Evolutionary conservation across 2,888 invertebrate species (phyloP).

Genomic region (Laspeyria flexula): DNA sequence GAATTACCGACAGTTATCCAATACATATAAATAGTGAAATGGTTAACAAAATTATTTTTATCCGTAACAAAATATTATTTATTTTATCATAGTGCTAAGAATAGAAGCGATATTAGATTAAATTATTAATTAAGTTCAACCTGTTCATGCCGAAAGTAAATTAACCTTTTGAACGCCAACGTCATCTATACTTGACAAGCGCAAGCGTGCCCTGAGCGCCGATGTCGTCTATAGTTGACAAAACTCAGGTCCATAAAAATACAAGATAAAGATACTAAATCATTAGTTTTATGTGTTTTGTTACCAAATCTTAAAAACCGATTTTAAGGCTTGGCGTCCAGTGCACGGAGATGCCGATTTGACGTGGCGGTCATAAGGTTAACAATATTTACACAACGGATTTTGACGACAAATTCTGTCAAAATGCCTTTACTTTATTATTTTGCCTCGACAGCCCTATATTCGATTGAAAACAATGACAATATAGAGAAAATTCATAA

Average conservation of each 20-base stretch:
- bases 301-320: no score
- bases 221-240: no score
- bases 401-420: no score
- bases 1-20: conserved; percentile 42
- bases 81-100: conserved; percentile 10
- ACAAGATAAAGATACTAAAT: no score
- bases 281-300: no score
- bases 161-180: not conserved
- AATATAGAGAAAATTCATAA: not conserved
- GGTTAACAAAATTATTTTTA: conserved; percentile 30
- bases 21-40: conserved; percentile 24
- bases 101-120: not conserved
- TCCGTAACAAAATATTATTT: conserved; percentile 15
- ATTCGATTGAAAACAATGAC: not conserved
- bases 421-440: not conserved
- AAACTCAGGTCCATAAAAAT: no score
- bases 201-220: no score
- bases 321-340: no score
- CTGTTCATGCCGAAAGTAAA: conserved; percentile 5
- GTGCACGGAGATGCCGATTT: no score
- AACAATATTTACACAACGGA: no score
- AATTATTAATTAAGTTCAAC: conserved; percentile 7
- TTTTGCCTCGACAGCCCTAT: conserved; percentile 3
- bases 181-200: not conserved
- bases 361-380: no score